Conservation (phyloP, 2,797 vertebrate genomes). For the Tamandua tetradactyla region DNA sequence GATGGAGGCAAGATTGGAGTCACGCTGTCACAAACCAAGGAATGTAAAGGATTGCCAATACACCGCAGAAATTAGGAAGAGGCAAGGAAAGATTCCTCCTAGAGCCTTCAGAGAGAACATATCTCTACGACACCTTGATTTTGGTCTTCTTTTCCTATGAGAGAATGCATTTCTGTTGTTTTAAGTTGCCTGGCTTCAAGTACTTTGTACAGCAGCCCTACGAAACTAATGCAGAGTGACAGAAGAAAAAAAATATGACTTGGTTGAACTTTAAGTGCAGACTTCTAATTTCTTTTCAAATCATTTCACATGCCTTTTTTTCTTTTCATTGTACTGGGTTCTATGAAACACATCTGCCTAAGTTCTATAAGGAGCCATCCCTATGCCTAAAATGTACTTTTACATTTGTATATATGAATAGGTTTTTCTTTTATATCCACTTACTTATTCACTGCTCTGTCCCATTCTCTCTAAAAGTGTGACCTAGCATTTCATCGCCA, state of each 20-base stretch:
- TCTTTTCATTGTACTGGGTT: neutral
- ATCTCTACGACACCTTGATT: too few species aligned
- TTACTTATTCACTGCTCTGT: neutral
- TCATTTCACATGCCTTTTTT: neutral
- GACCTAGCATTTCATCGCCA: conserved; percentile 6
- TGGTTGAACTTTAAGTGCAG: conserved; percentile 4
- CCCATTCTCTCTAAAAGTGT: neutral
- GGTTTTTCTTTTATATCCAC: neutral
- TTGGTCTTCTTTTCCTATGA: too few species aligned
- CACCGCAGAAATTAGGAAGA: too few species aligned
- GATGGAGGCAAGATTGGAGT: too few species aligned
- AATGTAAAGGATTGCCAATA: too few species aligned
- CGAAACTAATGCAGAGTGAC: too few species aligned
- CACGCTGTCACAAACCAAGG: too few species aligned
- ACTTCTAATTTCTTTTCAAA: conserved; percentile 34
- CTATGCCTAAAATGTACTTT: neutral
- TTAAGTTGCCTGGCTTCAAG: too few species aligned
- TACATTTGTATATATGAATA: neutral
- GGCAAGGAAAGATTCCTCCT: too few species aligned
- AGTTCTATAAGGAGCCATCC: neutral
- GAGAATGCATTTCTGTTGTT: too few species aligned
- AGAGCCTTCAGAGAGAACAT: too few species aligned
- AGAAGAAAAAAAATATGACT: neutral
- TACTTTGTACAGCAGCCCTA: too few species aligned
- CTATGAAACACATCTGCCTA: neutral